These are phyloP conservation scores for Osmerus eperlanus DNA, from an alignment of 2,113 vertebrate genomes.

Conservation along the genomic window DNA sequence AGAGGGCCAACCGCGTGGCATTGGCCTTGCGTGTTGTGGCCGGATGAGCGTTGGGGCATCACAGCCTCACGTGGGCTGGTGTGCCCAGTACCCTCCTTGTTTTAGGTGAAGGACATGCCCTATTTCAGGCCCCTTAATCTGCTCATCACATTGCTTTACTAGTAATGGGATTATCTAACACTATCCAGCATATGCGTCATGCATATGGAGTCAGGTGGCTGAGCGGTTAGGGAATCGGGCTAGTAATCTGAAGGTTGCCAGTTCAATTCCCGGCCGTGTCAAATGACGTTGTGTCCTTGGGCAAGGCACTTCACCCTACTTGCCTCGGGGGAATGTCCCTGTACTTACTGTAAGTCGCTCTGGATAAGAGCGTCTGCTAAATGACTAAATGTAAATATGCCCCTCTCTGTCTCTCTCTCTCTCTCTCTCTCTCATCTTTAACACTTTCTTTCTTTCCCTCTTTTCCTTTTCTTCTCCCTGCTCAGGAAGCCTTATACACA, in stretches of 20 bases:
- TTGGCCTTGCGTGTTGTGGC: background rate
- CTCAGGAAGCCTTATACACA: too few species aligned
- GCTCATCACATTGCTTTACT: conserved; percentile 51
- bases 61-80: conserved; percentile 25
- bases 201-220: too few species aligned
- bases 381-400: too few species aligned
- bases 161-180: conserved; percentile 64
- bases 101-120: conserved; percentile 41
- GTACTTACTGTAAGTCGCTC: too few species aligned
- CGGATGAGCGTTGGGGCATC: background rate
- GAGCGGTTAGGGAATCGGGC: too few species aligned
- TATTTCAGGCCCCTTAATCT: conserved; percentile 66
- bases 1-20: too few species aligned
- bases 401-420: background rate
- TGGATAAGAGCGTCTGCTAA: too few species aligned
- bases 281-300: too few species aligned
- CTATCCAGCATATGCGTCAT: conserved; percentile 14
- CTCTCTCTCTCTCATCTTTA: background rate
- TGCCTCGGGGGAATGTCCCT: too few species aligned
- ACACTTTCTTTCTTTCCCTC: background rate
- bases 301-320: too few species aligned
- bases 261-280: too few species aligned
- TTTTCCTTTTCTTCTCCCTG: background rate
- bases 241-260: too few species aligned
- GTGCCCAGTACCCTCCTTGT: conserved; percentile 23